Conservation (phyloP, 2,113 vertebrate genomes). For the Brachyhypopomus gauderio region DNA sequence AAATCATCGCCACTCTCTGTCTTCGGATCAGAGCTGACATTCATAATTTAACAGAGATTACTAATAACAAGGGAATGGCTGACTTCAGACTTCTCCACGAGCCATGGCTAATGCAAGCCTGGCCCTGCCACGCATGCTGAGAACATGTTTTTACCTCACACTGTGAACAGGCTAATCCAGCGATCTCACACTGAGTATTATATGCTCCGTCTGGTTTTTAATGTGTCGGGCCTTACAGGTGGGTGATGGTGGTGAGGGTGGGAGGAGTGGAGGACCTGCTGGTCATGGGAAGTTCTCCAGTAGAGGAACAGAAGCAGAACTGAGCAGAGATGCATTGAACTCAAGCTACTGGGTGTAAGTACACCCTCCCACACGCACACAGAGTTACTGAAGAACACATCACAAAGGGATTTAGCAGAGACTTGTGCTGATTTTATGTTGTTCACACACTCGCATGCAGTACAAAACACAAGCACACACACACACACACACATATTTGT, state of each 20-base stretch:
- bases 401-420: background rate
- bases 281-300: conserved; percentile 20
- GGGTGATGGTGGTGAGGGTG: conserved; percentile 22
- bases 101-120: conserved; percentile 8
- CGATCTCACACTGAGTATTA: conserved; percentile 42
- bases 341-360: background rate
- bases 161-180: conserved; percentile 53
- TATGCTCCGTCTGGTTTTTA: conserved; percentile 41
- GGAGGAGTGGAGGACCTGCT: background rate
- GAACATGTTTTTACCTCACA: conserved; percentile 33
- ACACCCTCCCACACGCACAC: background rate
- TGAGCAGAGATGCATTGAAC: background rate
- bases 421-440: background rate
- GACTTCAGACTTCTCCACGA: background rate
- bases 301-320: conserved; percentile 12
- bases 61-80: conserved; percentile 25
- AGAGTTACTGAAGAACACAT: background rate
- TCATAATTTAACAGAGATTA: conserved; percentile 26
- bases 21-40: background rate
- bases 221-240: conserved; percentile 46
- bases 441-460: background rate
- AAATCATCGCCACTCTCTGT: background rate
- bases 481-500: background rate
- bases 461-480: background rate
- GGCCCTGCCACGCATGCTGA: conserved; percentile 20